Percentiles rank a stretch among this genome's conserved stretches.
phyloP scores from a whole-genome alignment of 2,113 vertebrate species.

The Tor tambroides region DNA sequence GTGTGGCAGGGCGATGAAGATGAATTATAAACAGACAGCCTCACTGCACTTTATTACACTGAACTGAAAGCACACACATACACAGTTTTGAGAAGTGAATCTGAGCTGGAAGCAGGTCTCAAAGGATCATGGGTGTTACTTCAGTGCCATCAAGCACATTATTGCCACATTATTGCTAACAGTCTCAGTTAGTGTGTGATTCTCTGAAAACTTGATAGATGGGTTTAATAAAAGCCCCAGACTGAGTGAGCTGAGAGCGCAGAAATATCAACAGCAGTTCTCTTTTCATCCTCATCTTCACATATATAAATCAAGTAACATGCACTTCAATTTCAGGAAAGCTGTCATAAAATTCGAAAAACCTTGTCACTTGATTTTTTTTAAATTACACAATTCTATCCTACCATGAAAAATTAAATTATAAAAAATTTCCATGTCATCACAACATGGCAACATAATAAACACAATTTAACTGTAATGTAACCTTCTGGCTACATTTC shows the following conservation, averaged over 20 bases:
- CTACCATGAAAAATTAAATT: neutral
- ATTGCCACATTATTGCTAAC: slow-evolving; percentile 42
- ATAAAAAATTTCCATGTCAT: too few relatives aligned
- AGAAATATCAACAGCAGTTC: slow-evolving; percentile 10
- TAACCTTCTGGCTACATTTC: neutral
- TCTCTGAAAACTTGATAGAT: slow-evolving; percentile 38
- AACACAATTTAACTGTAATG: neutral
- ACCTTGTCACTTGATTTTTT: neutral
- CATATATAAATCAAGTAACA: neutral
- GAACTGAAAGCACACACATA: slow-evolving; percentile 14
- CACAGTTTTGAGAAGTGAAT: neutral
- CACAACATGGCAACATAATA: neutral
- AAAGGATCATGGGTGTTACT: slow-evolving; percentile 2
- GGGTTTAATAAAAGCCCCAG: slow-evolving; percentile 28
- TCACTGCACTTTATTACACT: slow-evolving; percentile 35
- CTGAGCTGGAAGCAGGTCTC: slow-evolving; percentile 13
- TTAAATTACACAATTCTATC: neutral
- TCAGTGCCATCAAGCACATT: slow-evolving; percentile 31
- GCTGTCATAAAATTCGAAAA: neutral
- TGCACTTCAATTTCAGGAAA: neutral
- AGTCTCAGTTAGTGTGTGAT: slow-evolving; percentile 34
- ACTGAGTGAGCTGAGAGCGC: neutral
- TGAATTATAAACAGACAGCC: slow-evolving; percentile 30
- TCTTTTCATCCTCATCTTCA: neutral
- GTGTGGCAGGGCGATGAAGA: slow-evolving; percentile 7